Conservation (phyloP, 2,888 invertebrate genomes). For the Drosophila paucipuncta region DNA sequence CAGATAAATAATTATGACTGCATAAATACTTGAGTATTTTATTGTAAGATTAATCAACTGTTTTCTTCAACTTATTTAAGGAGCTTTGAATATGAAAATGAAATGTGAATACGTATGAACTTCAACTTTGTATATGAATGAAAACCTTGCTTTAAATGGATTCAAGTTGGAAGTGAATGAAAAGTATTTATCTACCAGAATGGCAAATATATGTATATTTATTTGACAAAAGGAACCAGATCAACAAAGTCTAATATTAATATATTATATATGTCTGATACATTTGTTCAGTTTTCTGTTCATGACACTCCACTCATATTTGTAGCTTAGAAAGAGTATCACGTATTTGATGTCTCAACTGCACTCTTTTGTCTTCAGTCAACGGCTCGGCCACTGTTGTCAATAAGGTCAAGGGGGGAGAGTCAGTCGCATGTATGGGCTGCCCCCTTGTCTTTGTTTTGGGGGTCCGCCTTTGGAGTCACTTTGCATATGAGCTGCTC, state of each 20-base stretch:
- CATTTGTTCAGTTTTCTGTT: not conserved
- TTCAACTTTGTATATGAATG: not conserved
- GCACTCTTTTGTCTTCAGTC: conserved; percentile 10
- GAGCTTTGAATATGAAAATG: not conserved
- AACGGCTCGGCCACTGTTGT: conserved; percentile 14
- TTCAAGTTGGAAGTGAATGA: not conserved
- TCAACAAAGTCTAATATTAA: not conserved
- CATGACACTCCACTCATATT: not conserved
- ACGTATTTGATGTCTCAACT: conserved; percentile 2
- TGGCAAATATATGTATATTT: not conserved
- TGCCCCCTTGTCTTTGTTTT: conserved; percentile 24
- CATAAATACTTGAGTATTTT: conserved; percentile 11
- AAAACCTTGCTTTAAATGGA: not conserved
- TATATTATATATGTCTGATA: not conserved
- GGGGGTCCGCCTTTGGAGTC: conserved; percentile 29
- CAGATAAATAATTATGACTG: conserved; percentile 12
- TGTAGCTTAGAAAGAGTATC: conserved; percentile 26
- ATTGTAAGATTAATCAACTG: not conserved
- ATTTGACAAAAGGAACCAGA: not conserved
- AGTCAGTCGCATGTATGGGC: not conserved
- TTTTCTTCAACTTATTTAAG: not conserved
- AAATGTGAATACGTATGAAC: no score
- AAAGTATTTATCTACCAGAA: not conserved
- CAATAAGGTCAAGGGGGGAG: conserved; percentile 43
- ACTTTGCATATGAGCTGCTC: conserved; percentile 60